Evolutionary conservation across 2,888 invertebrate species (phyloP).

Genomic region (Meiosimyza decipiens): DNA sequence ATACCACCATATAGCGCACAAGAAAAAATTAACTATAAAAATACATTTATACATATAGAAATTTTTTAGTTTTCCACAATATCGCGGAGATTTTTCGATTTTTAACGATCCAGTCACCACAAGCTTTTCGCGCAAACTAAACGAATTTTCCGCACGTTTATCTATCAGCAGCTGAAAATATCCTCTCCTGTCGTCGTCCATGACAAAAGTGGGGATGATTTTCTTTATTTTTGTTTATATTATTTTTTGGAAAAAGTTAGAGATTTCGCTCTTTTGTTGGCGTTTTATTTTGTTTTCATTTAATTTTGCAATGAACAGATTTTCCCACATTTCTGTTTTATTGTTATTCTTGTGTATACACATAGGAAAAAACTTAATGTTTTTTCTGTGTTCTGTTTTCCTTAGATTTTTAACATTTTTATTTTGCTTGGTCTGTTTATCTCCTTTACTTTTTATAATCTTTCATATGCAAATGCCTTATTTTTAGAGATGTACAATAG

Average conservation of each 20-base stretch:
- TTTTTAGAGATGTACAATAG: no score
- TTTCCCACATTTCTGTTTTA: conserved; percentile 27
- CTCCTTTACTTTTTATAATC: neutral
- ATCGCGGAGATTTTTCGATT: conserved; percentile 14
- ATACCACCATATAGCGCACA: conserved; percentile 18
- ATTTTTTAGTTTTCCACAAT: conserved; percentile 30
- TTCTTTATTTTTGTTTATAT: no score
- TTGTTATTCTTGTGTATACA: conserved; percentile 2
- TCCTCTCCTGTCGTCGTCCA: conserved; percentile 9
- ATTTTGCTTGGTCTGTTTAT: neutral
- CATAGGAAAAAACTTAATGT: neutral
- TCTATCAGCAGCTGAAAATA: conserved; percentile 36
- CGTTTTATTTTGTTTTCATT: no score
- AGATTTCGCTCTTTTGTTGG: no score
- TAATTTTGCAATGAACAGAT: neutral
- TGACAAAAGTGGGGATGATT: no score
- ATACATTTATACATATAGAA: conserved; percentile 28
- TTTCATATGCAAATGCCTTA: neutral
- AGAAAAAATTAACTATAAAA: conserved; percentile 40
- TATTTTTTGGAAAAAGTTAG: no score
- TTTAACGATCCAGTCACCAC: conserved; percentile 53
- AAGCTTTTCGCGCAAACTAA: conserved; percentile 57
- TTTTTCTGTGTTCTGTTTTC: conserved; percentile 30
- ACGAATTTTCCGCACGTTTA: conserved; percentile 33
- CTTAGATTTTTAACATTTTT: conserved; percentile 19